Conservation (phyloP, 2,113 vertebrate genomes). For the Alosa alosa region DNA sequence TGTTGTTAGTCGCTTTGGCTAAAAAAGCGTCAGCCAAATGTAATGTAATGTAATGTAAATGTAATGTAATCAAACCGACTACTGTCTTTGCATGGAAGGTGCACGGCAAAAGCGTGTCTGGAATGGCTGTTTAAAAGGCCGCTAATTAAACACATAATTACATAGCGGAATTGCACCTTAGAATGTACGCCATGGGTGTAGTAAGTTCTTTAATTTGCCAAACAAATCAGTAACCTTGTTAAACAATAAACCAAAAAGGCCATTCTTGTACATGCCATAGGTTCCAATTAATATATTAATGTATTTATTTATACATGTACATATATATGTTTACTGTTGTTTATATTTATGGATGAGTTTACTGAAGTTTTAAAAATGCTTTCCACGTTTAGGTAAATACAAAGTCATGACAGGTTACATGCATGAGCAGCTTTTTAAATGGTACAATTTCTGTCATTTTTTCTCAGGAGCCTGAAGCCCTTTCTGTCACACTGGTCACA, state of each 20-base stretch:
- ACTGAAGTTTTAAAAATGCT: not conserved
- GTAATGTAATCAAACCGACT: not conserved
- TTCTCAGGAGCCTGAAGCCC: not conserved
- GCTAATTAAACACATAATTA: conserved; percentile 30
- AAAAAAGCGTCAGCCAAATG: too few relatives aligned
- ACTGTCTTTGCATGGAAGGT: not conserved
- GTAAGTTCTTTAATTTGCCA: conserved; percentile 27
- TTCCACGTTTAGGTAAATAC: not conserved
- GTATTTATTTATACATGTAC: not conserved
- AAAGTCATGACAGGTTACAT: not conserved
- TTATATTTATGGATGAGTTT: not conserved
- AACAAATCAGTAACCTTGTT: conserved; percentile 44
- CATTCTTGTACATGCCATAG: not conserved
- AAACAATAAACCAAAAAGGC: not conserved
- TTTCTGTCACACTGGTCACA: not conserved
- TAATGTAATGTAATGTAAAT: too few relatives aligned
- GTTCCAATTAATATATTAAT: not conserved
- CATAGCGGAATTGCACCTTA: conserved; percentile 14
- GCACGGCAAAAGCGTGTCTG: not conserved
- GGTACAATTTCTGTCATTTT: not conserved
- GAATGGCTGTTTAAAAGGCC: not conserved
- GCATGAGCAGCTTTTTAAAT: not conserved
- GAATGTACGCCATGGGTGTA: conserved; percentile 31
- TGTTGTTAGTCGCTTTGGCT: too few relatives aligned
- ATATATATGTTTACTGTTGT: not conserved